These are phyloP conservation scores for Gallinago jamesoni DNA, from an alignment of 2,113 vertebrate species.

Conservation along the genomic window DNA sequence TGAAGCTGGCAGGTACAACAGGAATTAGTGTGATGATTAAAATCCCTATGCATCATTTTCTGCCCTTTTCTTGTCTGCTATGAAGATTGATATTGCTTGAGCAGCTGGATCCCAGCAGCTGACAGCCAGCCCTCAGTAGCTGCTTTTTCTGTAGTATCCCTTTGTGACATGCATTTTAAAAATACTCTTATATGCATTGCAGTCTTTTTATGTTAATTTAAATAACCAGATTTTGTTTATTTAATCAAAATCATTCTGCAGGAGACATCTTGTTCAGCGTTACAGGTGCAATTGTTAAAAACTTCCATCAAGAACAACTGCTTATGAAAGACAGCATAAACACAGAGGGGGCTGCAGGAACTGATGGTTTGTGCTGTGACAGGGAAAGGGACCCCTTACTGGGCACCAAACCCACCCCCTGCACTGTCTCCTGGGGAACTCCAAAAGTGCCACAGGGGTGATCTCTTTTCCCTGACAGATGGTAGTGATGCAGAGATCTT, in stretches of 20 bases:
- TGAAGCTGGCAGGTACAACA: background rate
- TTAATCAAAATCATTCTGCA: background rate
- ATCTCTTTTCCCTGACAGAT: rapidly evolving
- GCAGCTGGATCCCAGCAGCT: background rate
- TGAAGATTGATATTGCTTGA: background rate
- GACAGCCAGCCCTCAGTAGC: background rate
- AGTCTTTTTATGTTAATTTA: background rate
- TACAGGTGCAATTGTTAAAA: background rate
- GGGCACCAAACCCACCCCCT: background rate
- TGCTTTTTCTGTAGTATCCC: background rate
- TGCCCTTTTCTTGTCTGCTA: background rate
- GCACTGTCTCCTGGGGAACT: background rate
- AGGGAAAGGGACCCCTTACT: background rate
- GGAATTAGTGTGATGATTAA: background rate
- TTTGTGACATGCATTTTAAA: background rate
- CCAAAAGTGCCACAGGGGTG: rapidly evolving
- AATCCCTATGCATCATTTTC: background rate
- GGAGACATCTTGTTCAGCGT: rapidly evolving
- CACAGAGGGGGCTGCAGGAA: rapidly evolving
- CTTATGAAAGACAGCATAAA: background rate
- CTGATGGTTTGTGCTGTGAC: background rate
- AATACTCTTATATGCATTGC: background rate
- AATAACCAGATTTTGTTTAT: background rate
- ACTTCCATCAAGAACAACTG: background rate
- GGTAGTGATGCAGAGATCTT: rapidly evolving